Conservation (phyloP, 2,888 invertebrate species). For the Trilocha varians region DNA sequence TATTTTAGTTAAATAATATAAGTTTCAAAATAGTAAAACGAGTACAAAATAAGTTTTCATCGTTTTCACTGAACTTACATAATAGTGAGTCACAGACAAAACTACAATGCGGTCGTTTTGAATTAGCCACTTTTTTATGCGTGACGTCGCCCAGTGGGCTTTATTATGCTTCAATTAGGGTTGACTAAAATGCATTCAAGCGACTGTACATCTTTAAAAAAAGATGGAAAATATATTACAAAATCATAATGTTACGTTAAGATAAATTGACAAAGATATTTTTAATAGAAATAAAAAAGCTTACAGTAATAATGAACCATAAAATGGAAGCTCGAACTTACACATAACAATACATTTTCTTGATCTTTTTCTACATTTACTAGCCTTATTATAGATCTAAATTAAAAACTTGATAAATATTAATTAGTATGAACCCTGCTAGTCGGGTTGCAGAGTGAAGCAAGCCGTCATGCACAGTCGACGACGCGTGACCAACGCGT, state of each 20-base stretch:
- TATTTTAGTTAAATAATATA: too few species aligned
- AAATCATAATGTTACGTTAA: too few species aligned
- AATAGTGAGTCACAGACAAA: constrained; percentile 18
- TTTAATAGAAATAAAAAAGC: too few species aligned
- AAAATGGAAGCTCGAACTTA: too few species aligned
- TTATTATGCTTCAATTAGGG: neutral
- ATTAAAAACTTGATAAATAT: too few species aligned
- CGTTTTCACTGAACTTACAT: constrained; percentile 21
- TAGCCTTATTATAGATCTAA: too few species aligned
- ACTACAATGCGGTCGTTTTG: constrained; percentile 13
- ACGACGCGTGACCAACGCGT: constrained; percentile 58
- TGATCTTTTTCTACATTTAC: too few species aligned
- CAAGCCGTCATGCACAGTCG: constrained; percentile 56
- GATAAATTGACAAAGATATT: too few species aligned
- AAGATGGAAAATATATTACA: too few species aligned
- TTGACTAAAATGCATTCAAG: neutral
- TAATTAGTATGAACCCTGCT: neutral
- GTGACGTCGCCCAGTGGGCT: neutral
- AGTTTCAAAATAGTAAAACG: neutral
- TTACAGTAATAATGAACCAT: too few species aligned
- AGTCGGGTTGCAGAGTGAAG: constrained; percentile 33
- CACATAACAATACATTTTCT: too few species aligned
- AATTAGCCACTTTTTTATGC: constrained; percentile 12
- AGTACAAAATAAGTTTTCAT: constrained; percentile 11
- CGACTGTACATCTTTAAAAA: too few species aligned